Base-by-base conservation (phyloP, 2,113 vertebrate genomes). In the Dolichallabes microphthalmus region DNA sequence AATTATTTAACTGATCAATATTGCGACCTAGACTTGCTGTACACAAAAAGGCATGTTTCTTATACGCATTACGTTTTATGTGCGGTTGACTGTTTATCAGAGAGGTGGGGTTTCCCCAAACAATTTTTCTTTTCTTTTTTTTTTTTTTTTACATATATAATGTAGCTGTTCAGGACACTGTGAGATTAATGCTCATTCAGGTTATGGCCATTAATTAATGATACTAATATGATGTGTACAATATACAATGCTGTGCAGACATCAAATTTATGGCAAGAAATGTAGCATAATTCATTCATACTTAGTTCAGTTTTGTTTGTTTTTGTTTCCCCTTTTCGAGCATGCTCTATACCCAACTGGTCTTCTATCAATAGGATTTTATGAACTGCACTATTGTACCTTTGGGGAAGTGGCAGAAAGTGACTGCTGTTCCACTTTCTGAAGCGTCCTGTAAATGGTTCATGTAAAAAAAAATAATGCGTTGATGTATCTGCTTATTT, bases 111-210 rank as follows among this genome's bases (percentile, higher is more conserved):
- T n/a, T 32, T n/a, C 14, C 10, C 5, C 5, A 6, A 6, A 6
- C 45, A 45, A 45, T 58, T 5, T 75, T n/a, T 50, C 12, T 2
- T 11, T 35, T 4, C 6, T 69, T 35, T 93, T 92, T 85, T 15
- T 86, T 71, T 82, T 87, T 39, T 89, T 20, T 75, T 75, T 60
- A 17, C 52, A 13, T 90, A 88, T 86, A 89, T 89, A 60, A 45
- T 91, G 77, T 81, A 73, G 57, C 90, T 90, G 85, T 92, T 90
- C 88, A 92, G 91, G 91, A 80, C 87, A 93, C 91, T 93, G 92
- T 93, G 93, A 93, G 89, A 91, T 74, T 87, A 89, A 82, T 85
- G 57, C 27, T 75, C 55, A 20, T 79, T 74, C 82, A 84, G 52
- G 86, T 82, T 76, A 77, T n/a, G 52, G 53, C 53, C 74, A 84